These are phyloP conservation scores for Percina caprodes DNA, from an alignment of 2,113 vertebrate genomes.

Conservation along the genomic window DNA sequence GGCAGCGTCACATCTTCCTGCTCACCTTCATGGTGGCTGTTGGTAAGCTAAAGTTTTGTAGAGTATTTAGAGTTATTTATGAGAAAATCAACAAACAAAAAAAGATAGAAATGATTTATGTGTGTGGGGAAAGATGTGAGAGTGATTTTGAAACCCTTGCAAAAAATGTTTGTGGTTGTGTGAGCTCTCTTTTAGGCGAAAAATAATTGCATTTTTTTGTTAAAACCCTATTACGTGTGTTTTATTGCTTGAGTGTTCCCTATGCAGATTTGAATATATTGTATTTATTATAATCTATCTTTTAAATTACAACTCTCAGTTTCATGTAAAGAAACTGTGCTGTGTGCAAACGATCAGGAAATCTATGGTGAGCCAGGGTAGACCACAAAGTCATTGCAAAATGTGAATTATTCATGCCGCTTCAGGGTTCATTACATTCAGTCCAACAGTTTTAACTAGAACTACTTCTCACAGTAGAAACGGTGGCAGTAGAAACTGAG, in stretches of 20 bases:
- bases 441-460: not conserved
- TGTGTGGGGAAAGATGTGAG: not conserved
- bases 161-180: not conserved
- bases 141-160: not conserved
- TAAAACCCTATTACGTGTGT: not conserved
- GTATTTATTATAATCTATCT: not conserved
- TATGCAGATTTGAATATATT: not conserved
- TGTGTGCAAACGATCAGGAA: not conserved
- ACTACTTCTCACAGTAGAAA: not conserved
- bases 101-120: not conserved
- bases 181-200: not conserved
- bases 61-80: too few relatives aligned
- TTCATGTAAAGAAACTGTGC: not conserved
- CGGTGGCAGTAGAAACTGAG: not conserved
- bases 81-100: not conserved
- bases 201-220: too few relatives aligned
- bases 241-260: not conserved
- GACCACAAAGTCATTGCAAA: not conserved
- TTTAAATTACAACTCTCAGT: not conserved
- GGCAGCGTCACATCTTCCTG: not conserved
- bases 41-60: slow-evolving; percentile 71
- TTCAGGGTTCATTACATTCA: not conserved
- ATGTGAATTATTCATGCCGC: not conserved
- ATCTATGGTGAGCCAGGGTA: not conserved
- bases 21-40: slow-evolving; percentile 44